These are phyloP conservation scores for Allacma fusca DNA, from an alignment of 2,888 invertebrate species.

Conservation along the genomic window DNA sequence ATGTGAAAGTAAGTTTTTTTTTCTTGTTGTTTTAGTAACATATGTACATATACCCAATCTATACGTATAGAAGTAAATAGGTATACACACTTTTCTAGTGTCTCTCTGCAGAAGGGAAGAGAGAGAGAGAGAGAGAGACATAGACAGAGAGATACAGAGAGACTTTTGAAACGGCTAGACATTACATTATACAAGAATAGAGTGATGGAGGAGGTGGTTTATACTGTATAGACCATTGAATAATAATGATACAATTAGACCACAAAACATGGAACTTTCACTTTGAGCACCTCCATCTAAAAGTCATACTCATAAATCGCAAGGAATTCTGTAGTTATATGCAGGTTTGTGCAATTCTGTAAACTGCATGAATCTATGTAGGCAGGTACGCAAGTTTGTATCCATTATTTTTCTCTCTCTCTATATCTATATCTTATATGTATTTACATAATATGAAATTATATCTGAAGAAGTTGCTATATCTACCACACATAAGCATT, in stretches of 20 bases:
- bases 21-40: no score
- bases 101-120: no score
- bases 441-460: no score
- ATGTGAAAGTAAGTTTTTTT: conserved; percentile 4
- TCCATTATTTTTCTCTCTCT: no score
- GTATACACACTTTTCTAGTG: no score
- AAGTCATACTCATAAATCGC: conserved; percentile 10
- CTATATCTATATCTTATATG: no score
- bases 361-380: no score
- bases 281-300: conserved; percentile 25
- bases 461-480: no score
- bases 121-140: neutral
- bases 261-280: conserved; percentile 49
- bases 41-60: neutral
- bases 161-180: conserved; percentile 9
- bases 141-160: neutral
- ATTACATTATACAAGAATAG: conserved; percentile 24
- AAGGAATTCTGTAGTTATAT: neutral
- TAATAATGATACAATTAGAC: conserved; percentile 49
- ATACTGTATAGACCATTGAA: conserved; percentile 39
- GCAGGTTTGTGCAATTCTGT: neutral
- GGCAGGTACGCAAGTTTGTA: no score
- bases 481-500: no score
- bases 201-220: conserved; percentile 20
- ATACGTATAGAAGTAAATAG: neutral